phyloP scores from a whole-genome alignment of 2,113 vertebrate species.

The Chamaetylas fuelleborni region DNA sequence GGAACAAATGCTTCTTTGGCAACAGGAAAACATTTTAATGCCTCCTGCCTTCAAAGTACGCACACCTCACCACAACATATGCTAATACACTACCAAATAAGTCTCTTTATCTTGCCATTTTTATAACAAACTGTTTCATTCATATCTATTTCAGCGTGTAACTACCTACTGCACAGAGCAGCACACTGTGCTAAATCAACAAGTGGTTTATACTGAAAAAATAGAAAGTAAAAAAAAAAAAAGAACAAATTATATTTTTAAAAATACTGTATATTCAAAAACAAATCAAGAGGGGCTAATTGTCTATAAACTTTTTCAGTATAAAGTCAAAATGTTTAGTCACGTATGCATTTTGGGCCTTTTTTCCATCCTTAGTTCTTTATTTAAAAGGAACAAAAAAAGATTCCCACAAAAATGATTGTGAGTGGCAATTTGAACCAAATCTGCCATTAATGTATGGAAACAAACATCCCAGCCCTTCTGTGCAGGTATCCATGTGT shows the following conservation, averaged over 20 bases:
- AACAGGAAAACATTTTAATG: constrained; percentile 48
- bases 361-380: not conserved
- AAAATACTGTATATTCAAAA: not conserved
- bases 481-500: not conserved
- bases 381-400: constrained; percentile 1
- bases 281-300: not conserved
- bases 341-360: not conserved
- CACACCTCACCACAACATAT: constrained; percentile 47
- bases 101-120: constrained; percentile 59
- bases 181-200: constrained; percentile 9
- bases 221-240: not conserved
- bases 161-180: constrained; percentile 15
- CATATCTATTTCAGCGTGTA: constrained; percentile 28
- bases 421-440: not conserved
- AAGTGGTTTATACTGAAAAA: constrained; percentile 1
- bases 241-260: not conserved
- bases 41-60: constrained; percentile 48
- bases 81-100: constrained; percentile 46
- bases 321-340: not conserved
- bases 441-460: not conserved
- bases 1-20: constrained; percentile 66
- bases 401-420: not conserved
- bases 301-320: not conserved
- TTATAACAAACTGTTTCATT: constrained; percentile 54
- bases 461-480: not conserved